Base-by-base conservation (phyloP, 2,797 vertebrate genomes). In the Pseudochaenichthys georgianus region DNA sequence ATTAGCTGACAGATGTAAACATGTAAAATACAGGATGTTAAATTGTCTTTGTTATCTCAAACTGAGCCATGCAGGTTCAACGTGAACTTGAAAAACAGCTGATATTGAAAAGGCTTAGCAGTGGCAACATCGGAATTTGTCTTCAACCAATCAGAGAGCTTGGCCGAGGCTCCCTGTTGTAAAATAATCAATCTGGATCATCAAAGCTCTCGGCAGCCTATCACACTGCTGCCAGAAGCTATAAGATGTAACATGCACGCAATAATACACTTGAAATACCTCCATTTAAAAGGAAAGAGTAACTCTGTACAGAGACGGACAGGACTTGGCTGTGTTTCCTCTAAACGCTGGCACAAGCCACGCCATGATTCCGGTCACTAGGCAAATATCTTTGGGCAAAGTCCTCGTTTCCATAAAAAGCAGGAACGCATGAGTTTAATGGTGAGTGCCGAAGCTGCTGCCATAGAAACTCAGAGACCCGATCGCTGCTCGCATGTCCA, bases 171-270 rank as follows among this genome's bases (percentile, higher is more conserved):
- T 51, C 43, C 52, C 62, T 0, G 1, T 64, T 45, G 69, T 87
- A 87, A 82, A 87, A 86, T 75, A 81, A 88, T 89, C 83, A 77
- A 81, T 84, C 55, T 52, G 10, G 31, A 75, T 75, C 75, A 87
- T 73, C 52, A 80, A 75, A 86, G 71, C 52, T 58, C 69, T 50
- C 78, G 28, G 64, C 73, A 62, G 75, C 55, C 64, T 59, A 77
- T 81, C 69, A 19, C 55, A 12, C 28, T 1, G 51, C 69, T 64
- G 77, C 80, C 78, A 73, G 53, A 13, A 15, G 5, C 75, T 34
- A 45, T 87, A 87, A 89, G 80, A 75, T 55, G 43, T 12, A 74
- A 79, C 73, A 75, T 47, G 70, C 54, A 47, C 38, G 46, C 28
- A 57, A 79, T 73, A 68, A 81, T 73, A 86, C 86, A 86, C 28